A percentile compares a stretch with the other conserved stretches of the same genome.
Evolutionary conservation across 2,888 invertebrate genomes (phyloP).

Genomic region (Gandaritis pyraliata): DNA sequence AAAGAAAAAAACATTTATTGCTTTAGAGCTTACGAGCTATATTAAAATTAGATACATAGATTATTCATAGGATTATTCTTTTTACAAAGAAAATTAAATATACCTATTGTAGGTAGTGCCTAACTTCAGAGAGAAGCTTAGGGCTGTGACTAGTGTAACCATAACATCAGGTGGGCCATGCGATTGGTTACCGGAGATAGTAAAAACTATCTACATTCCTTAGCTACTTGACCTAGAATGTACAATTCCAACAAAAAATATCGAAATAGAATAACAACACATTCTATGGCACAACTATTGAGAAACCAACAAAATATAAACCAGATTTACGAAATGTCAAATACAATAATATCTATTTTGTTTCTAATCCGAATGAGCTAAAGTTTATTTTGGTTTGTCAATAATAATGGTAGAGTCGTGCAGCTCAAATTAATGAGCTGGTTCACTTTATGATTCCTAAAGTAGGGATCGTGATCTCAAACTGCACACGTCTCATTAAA

Average conservation of each 20-base stretch:
- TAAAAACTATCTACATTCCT: background rate
- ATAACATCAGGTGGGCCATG: no score
- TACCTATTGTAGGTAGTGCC: no score
- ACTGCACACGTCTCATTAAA: no score
- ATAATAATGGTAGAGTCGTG: background rate
- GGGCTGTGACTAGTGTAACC: no score
- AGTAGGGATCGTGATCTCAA: no score
- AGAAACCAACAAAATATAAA: constrained; percentile 25
- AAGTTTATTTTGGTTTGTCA: constrained; percentile 10
- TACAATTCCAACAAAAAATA: background rate
- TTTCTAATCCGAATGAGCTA: background rate
- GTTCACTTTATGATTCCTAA: background rate
- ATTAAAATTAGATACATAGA: no score
- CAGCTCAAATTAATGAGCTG: background rate
- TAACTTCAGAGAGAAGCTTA: no score
- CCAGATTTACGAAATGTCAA: constrained; percentile 31
- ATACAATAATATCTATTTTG: constrained; percentile 19
- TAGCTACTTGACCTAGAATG: background rate
- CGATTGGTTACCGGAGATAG: no score
- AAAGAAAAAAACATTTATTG: no score
- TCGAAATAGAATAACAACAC: background rate
- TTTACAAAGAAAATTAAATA: no score
- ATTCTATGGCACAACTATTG: constrained; percentile 16
- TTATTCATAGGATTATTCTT: no score
- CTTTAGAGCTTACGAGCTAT: no score